These are phyloP conservation scores for Porites australiensis DNA, from an alignment of 64 coral and sea anemone species.

Conservation along the genomic window DNA sequence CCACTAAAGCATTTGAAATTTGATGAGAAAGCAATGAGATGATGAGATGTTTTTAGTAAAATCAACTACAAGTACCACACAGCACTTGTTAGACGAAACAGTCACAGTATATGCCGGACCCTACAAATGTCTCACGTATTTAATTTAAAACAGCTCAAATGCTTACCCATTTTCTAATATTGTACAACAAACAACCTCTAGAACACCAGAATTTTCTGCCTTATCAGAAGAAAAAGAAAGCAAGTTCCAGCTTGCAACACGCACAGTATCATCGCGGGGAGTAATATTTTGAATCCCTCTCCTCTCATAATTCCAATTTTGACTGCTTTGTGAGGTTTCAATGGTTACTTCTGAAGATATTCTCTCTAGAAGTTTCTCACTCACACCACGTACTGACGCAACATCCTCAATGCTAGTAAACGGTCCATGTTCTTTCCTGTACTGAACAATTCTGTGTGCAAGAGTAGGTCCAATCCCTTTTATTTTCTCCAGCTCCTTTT, in stretches of 20 bases:
- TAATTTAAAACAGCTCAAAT: too few relatives aligned
- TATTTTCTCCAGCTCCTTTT: conserved; percentile 30
- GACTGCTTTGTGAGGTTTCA: neutral
- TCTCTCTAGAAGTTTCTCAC: conserved; percentile 15
- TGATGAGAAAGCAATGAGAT: too few relatives aligned
- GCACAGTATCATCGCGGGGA: conserved; percentile 28
- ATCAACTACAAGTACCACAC: too few relatives aligned
- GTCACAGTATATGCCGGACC: too few relatives aligned
- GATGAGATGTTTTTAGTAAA: too few relatives aligned
- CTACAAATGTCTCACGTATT: too few relatives aligned
- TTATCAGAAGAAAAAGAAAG: conserved; percentile 62
- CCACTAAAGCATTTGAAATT: too few relatives aligned
- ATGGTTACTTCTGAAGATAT: neutral
- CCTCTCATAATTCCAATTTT: neutral
- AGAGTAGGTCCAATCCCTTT: conserved; percentile 50
- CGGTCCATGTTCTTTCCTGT: conserved; percentile 51
- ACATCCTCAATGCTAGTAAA: conserved; percentile 43
- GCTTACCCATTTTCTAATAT: conserved; percentile 89
- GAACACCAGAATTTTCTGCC: conserved; percentile 62
- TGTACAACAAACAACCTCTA: conserved; percentile 79
- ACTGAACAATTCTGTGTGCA: conserved; percentile 35
- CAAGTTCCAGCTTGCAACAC: conserved; percentile 73
- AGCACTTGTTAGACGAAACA: too few relatives aligned
- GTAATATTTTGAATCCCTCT: neutral
- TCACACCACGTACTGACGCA: conserved; percentile 40